Base-by-base conservation (phyloP, 2,113 vertebrate species). In the Ochotona curzoniae region DNA sequence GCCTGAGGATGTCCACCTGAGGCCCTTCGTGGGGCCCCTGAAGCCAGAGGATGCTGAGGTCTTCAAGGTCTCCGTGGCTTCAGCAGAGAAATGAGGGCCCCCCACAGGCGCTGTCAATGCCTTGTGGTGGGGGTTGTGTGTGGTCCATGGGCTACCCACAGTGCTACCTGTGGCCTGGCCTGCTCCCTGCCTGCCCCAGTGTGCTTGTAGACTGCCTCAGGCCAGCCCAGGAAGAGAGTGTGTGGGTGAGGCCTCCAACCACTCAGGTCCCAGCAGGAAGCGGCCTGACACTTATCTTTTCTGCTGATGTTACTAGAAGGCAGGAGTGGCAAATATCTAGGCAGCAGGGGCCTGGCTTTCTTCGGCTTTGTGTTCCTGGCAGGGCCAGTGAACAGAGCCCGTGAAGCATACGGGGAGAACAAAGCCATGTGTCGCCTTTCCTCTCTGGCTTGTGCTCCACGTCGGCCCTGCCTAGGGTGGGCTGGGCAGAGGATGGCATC, bases 1-100 rank as follows among this genome's bases (percentile, higher is more conserved):
- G n/a, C 95, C 97, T 0, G 98, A 98, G 81, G 98, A 98, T 84
- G 96, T 95, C 14, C 97, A 96, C 21, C 96, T 98, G 86, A 98
- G 97, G 80, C 96, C 97, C 76, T 96, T 98, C 88, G 64, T 97
- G 28, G 98, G 97, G 15, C 96, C 97, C 57, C 96, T 97, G 38
- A 98, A 98, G 66, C 94, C 98, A 63, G 98, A 98, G 30, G 95
- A 97, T 61, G 96, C 73, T 30, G 96, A 97, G 30, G n/a, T 30
- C 1, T 73, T 97, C 95, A 98, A 97, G 76, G 97, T 98, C 13
- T 96, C 98, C 0, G 21, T 96, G 93, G 93, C 93, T 67, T 64
- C 81, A 12, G 79, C 32, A 25, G 70, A 75, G 64, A 93, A 97
- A 57, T 94, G 90, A 97, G 51, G 75, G 35, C 8, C 14, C 9